phyloP scores from a whole-genome alignment of 2,113 vertebrate species.

The Hydrolagus affinis region DNA sequence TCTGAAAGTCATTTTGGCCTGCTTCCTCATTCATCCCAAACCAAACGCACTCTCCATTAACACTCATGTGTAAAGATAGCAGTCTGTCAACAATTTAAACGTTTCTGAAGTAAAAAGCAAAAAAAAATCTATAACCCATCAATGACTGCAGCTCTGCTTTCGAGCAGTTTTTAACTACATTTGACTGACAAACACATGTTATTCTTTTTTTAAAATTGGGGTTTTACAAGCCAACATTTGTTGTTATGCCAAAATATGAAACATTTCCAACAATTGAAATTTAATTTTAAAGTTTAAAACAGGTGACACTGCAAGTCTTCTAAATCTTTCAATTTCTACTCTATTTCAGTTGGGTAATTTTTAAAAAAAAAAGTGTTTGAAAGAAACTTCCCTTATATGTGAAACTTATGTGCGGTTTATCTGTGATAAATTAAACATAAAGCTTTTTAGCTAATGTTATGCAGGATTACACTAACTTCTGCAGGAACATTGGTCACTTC shows the following conservation, averaged over 20 bases:
- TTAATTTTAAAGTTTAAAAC: neutral
- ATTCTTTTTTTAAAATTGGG: slow-evolving; percentile 7
- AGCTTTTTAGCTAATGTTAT: neutral
- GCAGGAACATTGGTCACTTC: neutral
- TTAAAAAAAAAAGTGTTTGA: neutral
- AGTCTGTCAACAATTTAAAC: slow-evolving; percentile 55
- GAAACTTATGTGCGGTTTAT: neutral
- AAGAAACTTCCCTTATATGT: neutral
- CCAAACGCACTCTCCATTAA: slow-evolving; percentile 67
- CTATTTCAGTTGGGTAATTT: neutral
- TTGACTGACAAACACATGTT: neutral
- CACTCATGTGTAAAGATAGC: slow-evolving; percentile 68
- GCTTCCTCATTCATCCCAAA: slow-evolving; percentile 58
- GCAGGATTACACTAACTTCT: neutral
- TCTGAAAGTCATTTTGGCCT: slow-evolving; percentile 77
- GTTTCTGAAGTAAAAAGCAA: slow-evolving; percentile 40
- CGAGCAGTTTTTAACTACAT: slow-evolving; percentile 6
- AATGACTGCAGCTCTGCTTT: slow-evolving; percentile 21
- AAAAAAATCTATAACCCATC: slow-evolving; percentile 32
- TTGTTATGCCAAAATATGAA: neutral
- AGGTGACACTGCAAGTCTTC: neutral
- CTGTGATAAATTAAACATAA: neutral
- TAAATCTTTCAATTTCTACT: neutral
- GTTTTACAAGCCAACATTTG: neutral
- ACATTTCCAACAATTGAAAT: neutral